A percentile compares a stretch with the other conserved stretches of the same genome.
Conservation (phyloP, 2,888 invertebrate species). For the Entomobrya proxima region DNA sequence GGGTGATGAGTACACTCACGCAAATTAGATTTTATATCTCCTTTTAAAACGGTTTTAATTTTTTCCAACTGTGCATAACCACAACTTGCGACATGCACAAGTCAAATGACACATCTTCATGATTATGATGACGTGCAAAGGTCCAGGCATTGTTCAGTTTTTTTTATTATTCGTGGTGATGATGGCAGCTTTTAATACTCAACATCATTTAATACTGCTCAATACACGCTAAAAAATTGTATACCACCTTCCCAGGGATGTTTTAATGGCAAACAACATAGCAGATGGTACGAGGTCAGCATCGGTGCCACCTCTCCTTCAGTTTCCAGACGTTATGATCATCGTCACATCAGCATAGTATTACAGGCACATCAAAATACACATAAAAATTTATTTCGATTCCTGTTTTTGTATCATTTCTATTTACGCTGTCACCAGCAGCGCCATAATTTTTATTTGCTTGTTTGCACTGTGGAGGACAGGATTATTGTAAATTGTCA, state of each 20-base stretch:
- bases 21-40: slow-evolving; percentile 26
- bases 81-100: too few relatives aligned
- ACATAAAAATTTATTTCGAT: slow-evolving; percentile 32
- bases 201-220: background rate
- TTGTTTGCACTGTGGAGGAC: slow-evolving; percentile 53
- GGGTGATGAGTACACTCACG: slow-evolving; percentile 8
- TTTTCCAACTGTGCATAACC: background rate
- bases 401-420: slow-evolving; percentile 30
- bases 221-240: too few relatives aligned
- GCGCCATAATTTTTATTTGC: slow-evolving; percentile 15
- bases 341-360: background rate
- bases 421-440: slow-evolving; percentile 37
- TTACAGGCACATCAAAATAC: background rate
- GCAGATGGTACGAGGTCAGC: slow-evolving; percentile 49
- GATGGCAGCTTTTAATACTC: background rate
- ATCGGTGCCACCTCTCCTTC: slow-evolving; percentile 38
- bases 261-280: too few relatives aligned
- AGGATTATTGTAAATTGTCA: slow-evolving; percentile 44
- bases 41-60: slow-evolving; percentile 41
- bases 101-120: background rate
- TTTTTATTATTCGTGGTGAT: background rate
- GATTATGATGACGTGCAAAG: background rate
- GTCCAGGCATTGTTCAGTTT: background rate
- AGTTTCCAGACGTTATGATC: slow-evolving; percentile 34
- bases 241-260: too few relatives aligned